phyloP scores from a whole-genome alignment of 2,113 vertebrate species.

The Salvelinus namaycush region DNA sequence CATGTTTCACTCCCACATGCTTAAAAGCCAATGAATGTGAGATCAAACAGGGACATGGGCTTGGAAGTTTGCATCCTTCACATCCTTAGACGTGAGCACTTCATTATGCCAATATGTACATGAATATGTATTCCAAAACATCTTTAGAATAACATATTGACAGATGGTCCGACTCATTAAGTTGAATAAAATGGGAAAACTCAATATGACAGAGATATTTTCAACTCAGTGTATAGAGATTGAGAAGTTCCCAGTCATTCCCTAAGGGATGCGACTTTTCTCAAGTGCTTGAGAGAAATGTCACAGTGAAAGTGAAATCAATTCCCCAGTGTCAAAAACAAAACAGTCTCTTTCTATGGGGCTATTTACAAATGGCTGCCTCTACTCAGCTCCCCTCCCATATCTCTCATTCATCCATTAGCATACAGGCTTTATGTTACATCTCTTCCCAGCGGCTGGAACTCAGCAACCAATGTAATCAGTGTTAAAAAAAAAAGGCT shows the following conservation, averaged over 20 bases:
- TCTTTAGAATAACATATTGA: neutral
- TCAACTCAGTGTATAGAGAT: neutral
- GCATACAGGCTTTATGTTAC: neutral
- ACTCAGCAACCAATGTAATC: neutral
- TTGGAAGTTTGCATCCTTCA: neutral
- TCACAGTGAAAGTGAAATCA: constrained; percentile 6
- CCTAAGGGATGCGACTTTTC: neutral
- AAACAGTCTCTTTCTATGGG: neutral
- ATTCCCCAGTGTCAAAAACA: neutral
- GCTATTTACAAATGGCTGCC: neutral
- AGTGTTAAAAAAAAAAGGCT: neutral
- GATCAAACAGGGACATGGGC: neutral
- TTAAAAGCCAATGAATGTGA: neutral
- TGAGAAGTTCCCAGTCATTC: neutral
- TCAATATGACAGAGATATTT: neutral
- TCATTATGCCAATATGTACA: neutral
- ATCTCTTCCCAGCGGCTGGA: neutral
- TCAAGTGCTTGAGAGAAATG: neutral
- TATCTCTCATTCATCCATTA: neutral
- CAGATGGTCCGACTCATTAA: neutral
- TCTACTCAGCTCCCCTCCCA: neutral
- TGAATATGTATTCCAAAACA: too few relatives aligned
- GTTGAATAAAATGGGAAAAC: neutral
- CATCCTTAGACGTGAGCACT: neutral
- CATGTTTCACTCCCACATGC: neutral